Conservation (phyloP, 1,140 invertebrate genomes). For the Drosophila ambigua region DNA sequence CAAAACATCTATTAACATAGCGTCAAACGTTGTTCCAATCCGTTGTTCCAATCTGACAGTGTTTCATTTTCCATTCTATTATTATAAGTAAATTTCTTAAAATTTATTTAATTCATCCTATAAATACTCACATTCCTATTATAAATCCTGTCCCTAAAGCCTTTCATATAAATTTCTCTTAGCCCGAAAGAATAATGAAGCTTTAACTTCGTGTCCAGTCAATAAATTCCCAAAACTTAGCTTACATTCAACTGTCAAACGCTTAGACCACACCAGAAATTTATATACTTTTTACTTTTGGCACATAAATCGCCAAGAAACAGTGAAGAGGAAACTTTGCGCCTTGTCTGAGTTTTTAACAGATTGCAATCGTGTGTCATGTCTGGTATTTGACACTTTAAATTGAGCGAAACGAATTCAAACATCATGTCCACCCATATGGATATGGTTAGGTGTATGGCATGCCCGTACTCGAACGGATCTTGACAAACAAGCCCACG, state of each 20-base stretch:
- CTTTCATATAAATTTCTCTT: constrained; percentile 17
- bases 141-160: background rate
- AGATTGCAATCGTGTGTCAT: constrained; percentile 69
- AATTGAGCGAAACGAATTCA: constrained; percentile 73
- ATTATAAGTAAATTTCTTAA: too few relatives aligned
- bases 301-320: constrained; percentile 56
- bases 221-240: constrained; percentile 45
- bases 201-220: constrained; percentile 22
- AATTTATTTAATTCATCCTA: too few relatives aligned
- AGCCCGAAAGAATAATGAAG: background rate
- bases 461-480: constrained; percentile 2
- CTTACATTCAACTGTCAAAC: constrained; percentile 65
- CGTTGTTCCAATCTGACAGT: too few relatives aligned
- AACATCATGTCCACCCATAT: constrained; percentile 37
- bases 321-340: constrained; percentile 24
- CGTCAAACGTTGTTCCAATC: too few relatives aligned
- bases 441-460: constrained; percentile 8
- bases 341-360: constrained; percentile 42
- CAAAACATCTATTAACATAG: too few relatives aligned
- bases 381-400: constrained; percentile 70
- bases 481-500: constrained; percentile 30
- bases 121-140: background rate
- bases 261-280: constrained; percentile 63
- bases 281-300: constrained; percentile 70
- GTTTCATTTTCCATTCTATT: too few relatives aligned